phyloP scores from a whole-genome alignment of 23 tunicate species.

The Trididemnum clinides region DNA sequence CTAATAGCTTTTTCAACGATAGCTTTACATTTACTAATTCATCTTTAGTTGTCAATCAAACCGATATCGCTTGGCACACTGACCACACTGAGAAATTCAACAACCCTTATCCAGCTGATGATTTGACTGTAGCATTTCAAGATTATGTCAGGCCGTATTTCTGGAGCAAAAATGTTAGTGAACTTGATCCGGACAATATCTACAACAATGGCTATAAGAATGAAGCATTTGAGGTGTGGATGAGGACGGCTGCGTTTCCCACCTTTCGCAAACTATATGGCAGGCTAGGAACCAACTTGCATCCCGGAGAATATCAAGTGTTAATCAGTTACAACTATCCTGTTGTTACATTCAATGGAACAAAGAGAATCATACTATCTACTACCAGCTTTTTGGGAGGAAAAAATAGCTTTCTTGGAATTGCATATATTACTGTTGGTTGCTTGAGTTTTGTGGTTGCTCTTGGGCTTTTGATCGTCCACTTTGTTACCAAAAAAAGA shows the following conservation, averaged over 20 bases:
- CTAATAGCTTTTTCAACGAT: conserved; percentile 95
- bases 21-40: conserved; percentile 37
- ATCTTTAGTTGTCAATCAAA: conserved; percentile 8
- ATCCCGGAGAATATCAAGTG: conserved; percentile 53
- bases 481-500: background rate
- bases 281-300: conserved; percentile 26
- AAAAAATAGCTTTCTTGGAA: conserved; percentile 90
- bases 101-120: conserved; percentile 47
- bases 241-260: conserved; percentile 98
- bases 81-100: conserved; percentile 79
- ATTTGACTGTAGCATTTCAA: conserved; percentile 22
- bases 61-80: conserved; percentile 91
- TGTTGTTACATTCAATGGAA: conserved; percentile 77
- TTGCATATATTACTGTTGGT: conserved; percentile 84
- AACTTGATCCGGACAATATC: conserved; percentile 37
- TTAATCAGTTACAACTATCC: conserved; percentile 78
- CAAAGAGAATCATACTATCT: conserved; percentile 74
- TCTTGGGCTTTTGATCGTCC: conserved; percentile 46
- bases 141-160: conserved; percentile 45
- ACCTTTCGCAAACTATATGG: conserved; percentile 94
- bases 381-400: conserved; percentile 96
- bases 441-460: conserved; percentile 57
- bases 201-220: conserved; percentile 88
- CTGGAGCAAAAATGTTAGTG: conserved; percentile 73
- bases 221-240: conserved; percentile 98